Base-by-base conservation (phyloP, 2,797 vertebrate species). In the Astyanax mexicanus region DNA sequence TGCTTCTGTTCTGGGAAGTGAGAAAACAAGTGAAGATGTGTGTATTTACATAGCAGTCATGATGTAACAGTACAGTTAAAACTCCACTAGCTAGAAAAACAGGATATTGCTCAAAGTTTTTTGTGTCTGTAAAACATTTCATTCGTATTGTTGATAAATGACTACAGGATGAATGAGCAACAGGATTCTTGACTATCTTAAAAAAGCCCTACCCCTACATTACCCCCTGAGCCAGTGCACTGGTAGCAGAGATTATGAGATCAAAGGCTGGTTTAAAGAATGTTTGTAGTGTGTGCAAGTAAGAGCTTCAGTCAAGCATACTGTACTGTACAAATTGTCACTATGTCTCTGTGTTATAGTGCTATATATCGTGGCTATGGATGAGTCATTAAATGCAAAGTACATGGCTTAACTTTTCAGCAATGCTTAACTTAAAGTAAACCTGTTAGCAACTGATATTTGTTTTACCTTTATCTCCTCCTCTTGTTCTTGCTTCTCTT, bases 1-100 rank as follows among this genome's bases (percentile, higher is more conserved):
- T 68, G 68, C 58, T 67, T 75, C 64, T 68, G 37, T 64, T 64
- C 47, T 58, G 58, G 64, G 67, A 68, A 55, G 67, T 37, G 74
- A 64, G 57, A 47, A 62, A 54, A 64, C 65, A 67, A 61, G 74
- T 23, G 7, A 32, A 45, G 21, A 60, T 61, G 65, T 62, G 32
- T 55, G 37, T 62, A 60, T 77, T 70, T 76, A 52, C 69, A 64
- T 37, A 77, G 67, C 58, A 77, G 13, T 35, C 47, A 49, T 47
- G 51, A 62, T 77, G 74, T 70, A 67, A 60, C 47, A 64, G 7
- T 45, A 45, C 37, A 19, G 21, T 45, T 66, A 12, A 32, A 11
- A 61, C 35, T 49, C 38, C 21, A 15, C 11, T 15, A 37, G 6
- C 19, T 51, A 32, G 7, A 17, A 69, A 32, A 75, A 51, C 64